A percentile compares a stretch with the other conserved stretches of the same genome.
These are phyloP conservation scores for Chlamydotis undulata DNA, from an alignment of 2,113 vertebrate species.

Conservation along the genomic window DNA sequence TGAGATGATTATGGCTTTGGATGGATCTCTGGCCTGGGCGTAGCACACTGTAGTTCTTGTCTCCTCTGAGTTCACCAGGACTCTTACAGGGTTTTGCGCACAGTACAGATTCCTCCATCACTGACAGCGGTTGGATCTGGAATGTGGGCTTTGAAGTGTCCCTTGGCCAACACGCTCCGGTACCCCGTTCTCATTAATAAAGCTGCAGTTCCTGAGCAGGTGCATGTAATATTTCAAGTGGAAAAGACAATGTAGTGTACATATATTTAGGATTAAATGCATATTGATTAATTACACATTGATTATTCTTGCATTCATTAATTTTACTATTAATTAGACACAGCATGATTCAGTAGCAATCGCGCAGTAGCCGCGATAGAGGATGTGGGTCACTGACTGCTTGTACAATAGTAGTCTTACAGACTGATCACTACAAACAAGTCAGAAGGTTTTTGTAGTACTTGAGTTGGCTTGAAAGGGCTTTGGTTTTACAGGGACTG, in stretches of 20 bases:
- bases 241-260: background rate
- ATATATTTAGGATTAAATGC: background rate
- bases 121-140: accelerated
- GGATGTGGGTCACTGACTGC: background rate
- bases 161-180: background rate
- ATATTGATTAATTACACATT: background rate
- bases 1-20: background rate
- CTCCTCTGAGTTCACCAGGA: background rate
- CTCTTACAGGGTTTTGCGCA: accelerated
- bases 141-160: background rate
- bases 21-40: background rate
- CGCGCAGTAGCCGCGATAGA: accelerated
- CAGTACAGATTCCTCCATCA: background rate
- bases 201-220: background rate
- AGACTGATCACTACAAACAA: background rate
- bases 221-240: background rate
- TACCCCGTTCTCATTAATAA: background rate
- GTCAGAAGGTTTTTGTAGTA: background rate
- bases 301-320: background rate
- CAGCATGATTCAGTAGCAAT: background rate
- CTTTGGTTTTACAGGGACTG: background rate
- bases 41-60: background rate
- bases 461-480: background rate
- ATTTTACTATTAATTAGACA: background rate
- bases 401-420: background rate